Percentiles rank a stretch among this genome's conserved stretches.
Evolutionary conservation across 2,113 vertebrate species (phyloP).

Genomic region (Lepidothrix coronata): DNA sequence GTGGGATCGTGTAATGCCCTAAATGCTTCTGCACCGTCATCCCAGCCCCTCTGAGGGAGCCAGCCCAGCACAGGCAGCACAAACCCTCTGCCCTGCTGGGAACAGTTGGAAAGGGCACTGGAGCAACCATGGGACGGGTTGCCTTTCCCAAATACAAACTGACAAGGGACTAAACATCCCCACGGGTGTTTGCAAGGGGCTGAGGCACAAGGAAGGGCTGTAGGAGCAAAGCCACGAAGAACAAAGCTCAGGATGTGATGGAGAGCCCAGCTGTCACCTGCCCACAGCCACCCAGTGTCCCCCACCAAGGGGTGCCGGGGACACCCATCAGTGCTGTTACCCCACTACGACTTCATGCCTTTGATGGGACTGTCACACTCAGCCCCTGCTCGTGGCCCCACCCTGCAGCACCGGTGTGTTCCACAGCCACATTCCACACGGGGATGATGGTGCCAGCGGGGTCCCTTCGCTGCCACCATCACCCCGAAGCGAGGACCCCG

Average conservation of each 20-base stretch:
- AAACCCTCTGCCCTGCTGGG: not conserved
- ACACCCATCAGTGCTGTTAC: accelerated
- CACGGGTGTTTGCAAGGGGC: accelerated
- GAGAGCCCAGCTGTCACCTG: not conserved
- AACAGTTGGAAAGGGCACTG: not conserved
- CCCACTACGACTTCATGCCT: accelerated
- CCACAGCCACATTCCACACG: accelerated
- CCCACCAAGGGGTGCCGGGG: accelerated
- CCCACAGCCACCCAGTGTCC: not conserved
- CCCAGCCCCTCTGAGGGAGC: not conserved
- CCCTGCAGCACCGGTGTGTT: accelerated
- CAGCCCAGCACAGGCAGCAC: not conserved
- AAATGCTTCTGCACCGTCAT: not conserved
- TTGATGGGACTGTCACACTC: accelerated
- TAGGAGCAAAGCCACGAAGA: accelerated
- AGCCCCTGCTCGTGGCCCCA: accelerated
- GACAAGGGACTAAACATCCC: not conserved
- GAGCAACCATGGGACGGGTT: accelerated
- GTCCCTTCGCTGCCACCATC: accelerated
- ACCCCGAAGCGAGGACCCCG: not conserved
- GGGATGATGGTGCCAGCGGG: accelerated
- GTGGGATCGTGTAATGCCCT: slow-evolving; percentile 47
- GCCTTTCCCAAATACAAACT: not conserved
- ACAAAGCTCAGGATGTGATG: accelerated
- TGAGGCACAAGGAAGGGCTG: accelerated